phyloP scores from a whole-genome alignment of 2,888 invertebrate genomes.

The Phalera bucephala region DNA sequence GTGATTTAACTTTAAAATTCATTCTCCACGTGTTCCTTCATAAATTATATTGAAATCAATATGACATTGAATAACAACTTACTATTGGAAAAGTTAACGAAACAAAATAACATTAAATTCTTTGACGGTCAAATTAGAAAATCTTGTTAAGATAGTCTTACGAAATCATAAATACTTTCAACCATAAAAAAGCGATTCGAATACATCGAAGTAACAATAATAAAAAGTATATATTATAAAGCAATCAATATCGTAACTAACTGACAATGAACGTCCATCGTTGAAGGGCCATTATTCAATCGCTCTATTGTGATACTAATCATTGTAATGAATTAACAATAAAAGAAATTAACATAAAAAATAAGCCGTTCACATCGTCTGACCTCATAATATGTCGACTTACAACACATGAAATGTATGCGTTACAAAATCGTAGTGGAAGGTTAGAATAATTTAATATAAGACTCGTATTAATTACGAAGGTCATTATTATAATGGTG shows the following conservation, averaged over 20 bases:
- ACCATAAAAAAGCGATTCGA: conserved; percentile 9
- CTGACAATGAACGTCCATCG: conserved; percentile 22
- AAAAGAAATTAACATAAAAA: conserved; percentile 35
- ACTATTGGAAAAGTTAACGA: too few relatives aligned
- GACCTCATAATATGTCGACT: conserved; percentile 32
- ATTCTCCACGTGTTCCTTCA: too few relatives aligned
- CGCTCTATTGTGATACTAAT: conserved; percentile 33
- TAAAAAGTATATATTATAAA: not conserved
- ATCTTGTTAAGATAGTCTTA: conserved; percentile 17
- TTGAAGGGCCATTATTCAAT: conserved; percentile 29
- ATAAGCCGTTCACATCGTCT: conserved; percentile 20
- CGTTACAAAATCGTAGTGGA: conserved; percentile 38
- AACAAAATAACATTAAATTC: too few relatives aligned
- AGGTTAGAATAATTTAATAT: conserved; percentile 43
- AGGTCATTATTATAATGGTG: conserved; percentile 28
- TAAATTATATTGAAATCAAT: too few relatives aligned
- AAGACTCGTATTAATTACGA: conserved; percentile 30
- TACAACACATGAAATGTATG: conserved; percentile 34
- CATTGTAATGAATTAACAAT: conserved; percentile 32
- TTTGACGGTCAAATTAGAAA: too few relatives aligned
- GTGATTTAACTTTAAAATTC: too few relatives aligned
- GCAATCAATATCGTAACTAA: conserved; percentile 29
- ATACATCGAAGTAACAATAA: not conserved
- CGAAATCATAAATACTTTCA: conserved; percentile 13
- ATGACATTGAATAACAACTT: too few relatives aligned